These are phyloP conservation scores for Sialia sialis DNA, from an alignment of 2,113 vertebrate species.

Conservation along the genomic window DNA sequence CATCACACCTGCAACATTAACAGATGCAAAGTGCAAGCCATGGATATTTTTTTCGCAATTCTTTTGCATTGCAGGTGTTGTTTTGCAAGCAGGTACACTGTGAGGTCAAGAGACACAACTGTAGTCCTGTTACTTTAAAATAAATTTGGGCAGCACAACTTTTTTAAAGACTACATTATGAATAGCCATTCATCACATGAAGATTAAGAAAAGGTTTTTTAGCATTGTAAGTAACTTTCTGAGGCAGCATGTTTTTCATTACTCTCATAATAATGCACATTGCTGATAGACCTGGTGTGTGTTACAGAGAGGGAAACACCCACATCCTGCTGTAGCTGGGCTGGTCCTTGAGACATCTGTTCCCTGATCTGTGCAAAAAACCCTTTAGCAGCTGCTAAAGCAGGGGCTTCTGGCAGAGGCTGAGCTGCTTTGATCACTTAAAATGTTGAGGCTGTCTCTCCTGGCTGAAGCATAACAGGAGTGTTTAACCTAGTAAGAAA, in stretches of 20 bases:
- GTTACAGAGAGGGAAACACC: neutral
- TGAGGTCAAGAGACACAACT: neutral
- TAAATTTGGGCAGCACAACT: neutral
- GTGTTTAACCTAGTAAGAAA: neutral
- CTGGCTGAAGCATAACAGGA: neutral
- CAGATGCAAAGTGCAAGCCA: neutral
- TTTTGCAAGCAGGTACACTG: neutral
- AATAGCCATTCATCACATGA: neutral
- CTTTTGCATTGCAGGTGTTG: neutral
- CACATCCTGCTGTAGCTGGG: neutral
- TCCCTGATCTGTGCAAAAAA: neutral
- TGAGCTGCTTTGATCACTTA: neutral
- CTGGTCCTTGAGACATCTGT: slow-evolving; percentile 3
- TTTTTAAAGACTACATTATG: neutral
- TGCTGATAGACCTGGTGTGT: neutral
- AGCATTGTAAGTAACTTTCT: neutral
- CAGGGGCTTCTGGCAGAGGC: neutral
- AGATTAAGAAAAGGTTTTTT: neutral
- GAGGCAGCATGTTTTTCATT: neutral
- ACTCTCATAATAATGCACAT: neutral
- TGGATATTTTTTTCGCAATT: neutral
- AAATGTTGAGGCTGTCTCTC: neutral
- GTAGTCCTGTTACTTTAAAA: neutral
- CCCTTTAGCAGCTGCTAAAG: neutral
- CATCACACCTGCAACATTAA: neutral